These are phyloP conservation scores for Notospermus geniculatus DNA, from an alignment of 1,140 invertebrate genomes.

Conservation along the genomic window DNA sequence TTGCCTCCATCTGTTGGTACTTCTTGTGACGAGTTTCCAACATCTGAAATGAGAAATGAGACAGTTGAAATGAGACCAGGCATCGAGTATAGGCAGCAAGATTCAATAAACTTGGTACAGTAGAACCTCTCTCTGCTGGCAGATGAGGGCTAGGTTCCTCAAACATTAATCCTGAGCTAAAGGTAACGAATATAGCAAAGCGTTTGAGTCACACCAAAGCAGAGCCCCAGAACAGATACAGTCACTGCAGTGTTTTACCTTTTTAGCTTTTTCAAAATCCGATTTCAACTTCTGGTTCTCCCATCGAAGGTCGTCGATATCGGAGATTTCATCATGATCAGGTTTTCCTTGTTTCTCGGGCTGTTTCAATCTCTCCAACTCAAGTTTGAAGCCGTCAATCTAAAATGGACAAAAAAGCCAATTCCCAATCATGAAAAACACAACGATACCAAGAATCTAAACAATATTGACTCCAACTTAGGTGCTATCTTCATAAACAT, in stretches of 20 bases:
- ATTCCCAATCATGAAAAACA: background rate
- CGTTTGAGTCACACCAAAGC: too few relatives aligned
- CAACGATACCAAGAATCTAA: too few relatives aligned
- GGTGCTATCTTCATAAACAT: conserved; percentile 18
- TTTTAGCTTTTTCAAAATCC: conserved; percentile 48
- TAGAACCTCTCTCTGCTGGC: too few relatives aligned
- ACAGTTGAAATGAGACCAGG: too few relatives aligned
- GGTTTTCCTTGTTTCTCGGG: conserved; percentile 32
- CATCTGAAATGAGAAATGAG: conserved; percentile 24
- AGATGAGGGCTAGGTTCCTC: too few relatives aligned
- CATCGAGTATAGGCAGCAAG: too few relatives aligned
- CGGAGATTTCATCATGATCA: conserved; percentile 9
- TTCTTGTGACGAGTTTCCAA: conserved; percentile 38
- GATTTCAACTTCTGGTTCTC: conserved; percentile 37
- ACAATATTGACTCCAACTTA: too few relatives aligned
- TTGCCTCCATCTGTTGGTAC: conserved; percentile 35
- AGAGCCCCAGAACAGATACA: too few relatives aligned
- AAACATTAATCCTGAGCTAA: too few relatives aligned
- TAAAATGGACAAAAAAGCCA: conserved; percentile 15
- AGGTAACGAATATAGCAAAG: too few relatives aligned
- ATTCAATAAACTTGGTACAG: too few relatives aligned
- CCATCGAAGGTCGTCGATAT: conserved; percentile 19
- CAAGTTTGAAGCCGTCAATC: conserved; percentile 30
- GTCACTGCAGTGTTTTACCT: conserved; percentile 31
- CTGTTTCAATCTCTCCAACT: conserved; percentile 29